These are phyloP conservation scores for Leucophenga maculata DNA, from an alignment of 2,888 invertebrate genomes.

Conservation along the genomic window DNA sequence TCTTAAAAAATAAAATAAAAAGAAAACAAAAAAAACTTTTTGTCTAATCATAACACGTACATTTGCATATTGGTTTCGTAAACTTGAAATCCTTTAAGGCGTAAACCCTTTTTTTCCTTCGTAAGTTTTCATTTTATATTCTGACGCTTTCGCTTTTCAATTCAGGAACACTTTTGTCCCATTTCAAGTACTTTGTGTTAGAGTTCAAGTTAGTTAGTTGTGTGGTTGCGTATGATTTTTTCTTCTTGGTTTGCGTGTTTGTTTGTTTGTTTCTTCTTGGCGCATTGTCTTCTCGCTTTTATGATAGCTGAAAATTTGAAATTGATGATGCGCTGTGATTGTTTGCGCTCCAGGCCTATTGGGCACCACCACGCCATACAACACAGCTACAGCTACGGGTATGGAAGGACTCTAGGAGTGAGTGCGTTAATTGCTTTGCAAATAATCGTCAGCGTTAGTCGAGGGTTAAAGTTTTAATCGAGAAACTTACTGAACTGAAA, in stretches of 20 bases:
- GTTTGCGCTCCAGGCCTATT: conserved; percentile 53
- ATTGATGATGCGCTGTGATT: conserved; percentile 65
- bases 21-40: conserved; percentile 38
- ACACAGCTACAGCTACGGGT: conserved; percentile 8
- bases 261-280: neutral
- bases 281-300: conserved; percentile 13
- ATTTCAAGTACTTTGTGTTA: conserved; percentile 4
- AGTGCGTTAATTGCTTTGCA: conserved; percentile 65
- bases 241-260: too few relatives aligned
- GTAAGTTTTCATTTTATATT: conserved; percentile 39
- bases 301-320: conserved; percentile 56
- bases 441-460: conserved; percentile 47
- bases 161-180: conserved; percentile 27
- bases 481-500: neutral
- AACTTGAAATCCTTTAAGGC: conserved; percentile 64
- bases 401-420: conserved; percentile 43
- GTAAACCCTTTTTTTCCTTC: conserved; percentile 46
- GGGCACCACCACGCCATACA: conserved; percentile 28
- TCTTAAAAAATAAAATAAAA: too few relatives aligned
- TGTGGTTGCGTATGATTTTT: neutral
- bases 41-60: conserved; percentile 67
- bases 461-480: conserved; percentile 4
- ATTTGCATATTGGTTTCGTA: conserved; percentile 65
- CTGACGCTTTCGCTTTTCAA: conserved; percentile 36
- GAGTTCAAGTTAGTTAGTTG: neutral